These are phyloP conservation scores for Mus spretus DNA, from an alignment of 2,797 vertebrate species.

Conservation along the genomic window DNA sequence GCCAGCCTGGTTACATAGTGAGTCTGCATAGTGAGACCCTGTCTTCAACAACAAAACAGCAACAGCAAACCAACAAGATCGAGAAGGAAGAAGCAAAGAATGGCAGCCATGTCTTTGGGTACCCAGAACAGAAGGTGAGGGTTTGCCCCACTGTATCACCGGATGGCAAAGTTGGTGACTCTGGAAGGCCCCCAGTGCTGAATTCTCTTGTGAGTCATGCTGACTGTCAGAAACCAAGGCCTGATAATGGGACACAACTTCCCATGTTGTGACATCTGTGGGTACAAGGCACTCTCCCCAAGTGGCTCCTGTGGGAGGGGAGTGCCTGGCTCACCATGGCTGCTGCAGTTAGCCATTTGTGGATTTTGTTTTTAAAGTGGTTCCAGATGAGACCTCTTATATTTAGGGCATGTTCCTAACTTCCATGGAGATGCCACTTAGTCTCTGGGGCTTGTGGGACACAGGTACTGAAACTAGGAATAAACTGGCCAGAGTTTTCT, in stretches of 20 bases:
- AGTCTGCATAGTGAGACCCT: neutral
- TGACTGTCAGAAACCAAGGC: conserved; percentile 44
- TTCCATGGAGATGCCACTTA: neutral
- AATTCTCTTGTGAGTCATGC: conserved; percentile 38
- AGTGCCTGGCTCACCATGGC: neutral
- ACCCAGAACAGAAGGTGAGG: neutral
- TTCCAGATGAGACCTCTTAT: conserved; percentile 23
- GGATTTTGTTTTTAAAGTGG: neutral
- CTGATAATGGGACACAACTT: conserved; percentile 4
- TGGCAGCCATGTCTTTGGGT: neutral
- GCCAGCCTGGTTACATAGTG: neutral
- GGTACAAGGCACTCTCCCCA: neutral
- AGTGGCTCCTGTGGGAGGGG: neutral
- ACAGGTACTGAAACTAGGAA: neutral
- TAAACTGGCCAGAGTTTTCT: neutral
- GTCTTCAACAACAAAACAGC: neutral
- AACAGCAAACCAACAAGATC: neutral
- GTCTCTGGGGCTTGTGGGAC: neutral
- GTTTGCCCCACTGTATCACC: neutral
- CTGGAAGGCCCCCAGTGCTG: neutral
- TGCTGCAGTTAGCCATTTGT: neutral
- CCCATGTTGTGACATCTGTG: conserved; percentile 12
- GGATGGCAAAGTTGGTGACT: neutral
- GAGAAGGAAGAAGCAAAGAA: neutral
- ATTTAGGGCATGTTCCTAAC: conserved; percentile 30